Evolutionary conservation across 2,888 invertebrate species (phyloP), one percentile per base, ranked within the genome.

Genomic region (Lasioglossum leucozonium): DNA sequence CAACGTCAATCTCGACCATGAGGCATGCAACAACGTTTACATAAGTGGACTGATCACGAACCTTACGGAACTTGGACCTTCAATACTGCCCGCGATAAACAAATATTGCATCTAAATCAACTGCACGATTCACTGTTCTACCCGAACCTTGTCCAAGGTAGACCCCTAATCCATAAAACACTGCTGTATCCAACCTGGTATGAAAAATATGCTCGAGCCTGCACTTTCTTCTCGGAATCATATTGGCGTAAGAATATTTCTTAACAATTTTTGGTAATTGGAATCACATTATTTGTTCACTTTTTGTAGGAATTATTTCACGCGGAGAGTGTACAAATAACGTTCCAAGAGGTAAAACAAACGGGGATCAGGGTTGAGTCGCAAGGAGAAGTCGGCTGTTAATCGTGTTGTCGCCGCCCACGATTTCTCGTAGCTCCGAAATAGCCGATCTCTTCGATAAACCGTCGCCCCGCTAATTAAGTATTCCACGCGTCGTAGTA

Each of bases 1-100:
- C 82, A 71, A 86, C 80, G 80, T 88, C 80, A 84, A 18, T 82
- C 34, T n/a, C 62, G 82, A 13, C 78, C 78, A 67, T 81, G 77
- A 76, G 18, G 72, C 77, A 51, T 65, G 77, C 51, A 16, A 69
- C 51, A 16, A 69, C 42, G 67, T 87, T 87, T 83, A 76, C 76
- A 79, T 84, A 88, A 88, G n/a, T 37, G 26, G 74, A 67, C 69
- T 77, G 72, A 58, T 75, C 51, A 69, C 37, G 42, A 40, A 10
- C 40, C 16, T 58, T 2, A 10, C 26, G 16, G 55, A 62, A n/a
- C 37, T 3, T 62, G 26, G 42, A 37, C 44, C 26, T 47, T 71
- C 44, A n/a, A 71, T 44, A 73, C 26, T 13, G 40, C 13, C 34
- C 37, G n/a, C 51, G 37, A 55, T 55, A 55, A 51, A 55, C 55